phyloP scores from a whole-genome alignment of 2,888 invertebrate genomes.

The Meiosimyza platycephala region DNA sequence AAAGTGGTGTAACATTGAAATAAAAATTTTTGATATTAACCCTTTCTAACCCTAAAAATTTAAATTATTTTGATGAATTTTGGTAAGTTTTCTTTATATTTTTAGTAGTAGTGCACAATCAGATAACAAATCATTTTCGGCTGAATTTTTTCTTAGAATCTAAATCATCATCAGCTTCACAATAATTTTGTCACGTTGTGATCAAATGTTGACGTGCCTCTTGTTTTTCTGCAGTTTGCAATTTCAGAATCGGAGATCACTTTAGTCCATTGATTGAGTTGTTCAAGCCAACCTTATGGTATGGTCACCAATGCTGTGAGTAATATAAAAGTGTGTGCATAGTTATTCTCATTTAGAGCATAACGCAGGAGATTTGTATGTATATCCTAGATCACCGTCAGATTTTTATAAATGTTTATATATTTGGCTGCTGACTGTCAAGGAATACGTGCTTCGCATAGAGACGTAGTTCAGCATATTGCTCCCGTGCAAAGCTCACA shows the following conservation, averaged over 20 bases:
- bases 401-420: too few relatives aligned
- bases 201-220: slow-evolving; percentile 78
- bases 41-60: too few relatives aligned
- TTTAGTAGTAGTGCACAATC: slow-evolving; percentile 93
- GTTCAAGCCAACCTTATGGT: slow-evolving; percentile 95
- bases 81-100: too few relatives aligned
- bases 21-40: too few relatives aligned
- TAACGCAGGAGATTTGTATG: slow-evolving; percentile 92
- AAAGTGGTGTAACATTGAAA: too few relatives aligned
- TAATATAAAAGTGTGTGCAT: slow-evolving; percentile 91
- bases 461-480: too few relatives aligned
- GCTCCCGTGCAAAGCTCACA: too few relatives aligned
- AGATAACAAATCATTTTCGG: slow-evolving; percentile 79
- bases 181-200: slow-evolving; percentile 94
- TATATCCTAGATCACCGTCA: too few relatives aligned
- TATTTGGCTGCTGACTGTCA: too few relatives aligned
- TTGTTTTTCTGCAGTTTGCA: too few relatives aligned
- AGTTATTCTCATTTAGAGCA: slow-evolving; percentile 89
- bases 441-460: too few relatives aligned
- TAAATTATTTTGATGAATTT: too few relatives aligned
- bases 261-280: slow-evolving; percentile 92
- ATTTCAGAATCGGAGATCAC: slow-evolving; percentile 85
- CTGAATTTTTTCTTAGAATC: slow-evolving; percentile 78
- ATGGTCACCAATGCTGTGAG: slow-evolving; percentile 96
- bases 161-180: slow-evolving; percentile 92